phyloP scores from a whole-genome alignment of 2,797 vertebrate species.

The Cryptoblepharus egeriae region DNA sequence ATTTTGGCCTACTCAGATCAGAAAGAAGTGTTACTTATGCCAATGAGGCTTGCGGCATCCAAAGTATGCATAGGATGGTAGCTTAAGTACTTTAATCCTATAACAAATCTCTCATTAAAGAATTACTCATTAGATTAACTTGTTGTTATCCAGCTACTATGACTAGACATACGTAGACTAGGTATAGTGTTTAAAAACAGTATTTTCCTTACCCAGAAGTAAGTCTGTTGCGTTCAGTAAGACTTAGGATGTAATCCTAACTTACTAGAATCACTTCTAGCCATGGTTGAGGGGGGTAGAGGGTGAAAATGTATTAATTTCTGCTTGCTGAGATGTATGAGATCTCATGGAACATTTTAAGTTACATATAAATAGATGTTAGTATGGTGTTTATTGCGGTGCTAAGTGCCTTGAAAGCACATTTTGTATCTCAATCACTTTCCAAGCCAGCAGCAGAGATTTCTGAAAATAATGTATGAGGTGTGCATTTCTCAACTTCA shows the following conservation, averaged over 20 bases:
- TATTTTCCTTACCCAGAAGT: too few relatives aligned
- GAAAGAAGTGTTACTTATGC: too few relatives aligned
- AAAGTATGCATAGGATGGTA: too few relatives aligned
- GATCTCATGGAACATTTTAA: slow-evolving; percentile 62
- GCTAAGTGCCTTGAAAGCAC: slow-evolving; percentile 65
- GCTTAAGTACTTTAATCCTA: too few relatives aligned
- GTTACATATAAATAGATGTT: slow-evolving; percentile 69
- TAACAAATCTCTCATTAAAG: neutral
- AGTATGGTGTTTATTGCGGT: slow-evolving; percentile 57
- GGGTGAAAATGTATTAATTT: slow-evolving; percentile 27
- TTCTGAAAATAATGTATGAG: slow-evolving; percentile 40
- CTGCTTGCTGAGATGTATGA: slow-evolving; percentile 46
- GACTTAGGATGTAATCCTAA: too few relatives aligned
- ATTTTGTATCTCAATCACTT: slow-evolving; percentile 64
- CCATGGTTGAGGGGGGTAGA: neutral
- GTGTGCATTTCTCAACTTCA: neutral
- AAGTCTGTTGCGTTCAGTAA: too few relatives aligned
- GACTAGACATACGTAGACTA: too few relatives aligned
- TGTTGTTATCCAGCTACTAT: neutral
- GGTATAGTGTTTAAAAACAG: too few relatives aligned
- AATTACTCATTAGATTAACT: neutral
- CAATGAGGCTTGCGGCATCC: too few relatives aligned
- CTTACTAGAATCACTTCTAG: too few relatives aligned
- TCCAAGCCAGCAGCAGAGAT: slow-evolving; percentile 63
- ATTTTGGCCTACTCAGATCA: too few relatives aligned